These are phyloP conservation scores for Catonia carolina DNA, from an alignment of 2,888 invertebrate genomes.

Conservation along the genomic window DNA sequence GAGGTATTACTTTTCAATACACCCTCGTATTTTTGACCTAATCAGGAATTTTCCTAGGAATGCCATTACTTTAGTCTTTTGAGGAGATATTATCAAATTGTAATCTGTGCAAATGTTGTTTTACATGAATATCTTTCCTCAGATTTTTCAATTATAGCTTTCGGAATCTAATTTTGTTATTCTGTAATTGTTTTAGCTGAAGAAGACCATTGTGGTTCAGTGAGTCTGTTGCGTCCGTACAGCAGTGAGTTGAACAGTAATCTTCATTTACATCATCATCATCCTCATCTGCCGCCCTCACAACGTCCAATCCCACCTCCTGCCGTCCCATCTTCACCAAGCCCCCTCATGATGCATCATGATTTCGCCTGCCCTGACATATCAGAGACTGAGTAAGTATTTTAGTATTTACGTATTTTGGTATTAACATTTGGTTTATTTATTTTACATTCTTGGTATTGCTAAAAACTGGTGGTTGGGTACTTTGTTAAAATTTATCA, in stretches of 20 bases:
- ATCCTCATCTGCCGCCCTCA: not conserved
- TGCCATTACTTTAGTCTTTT: too few species aligned
- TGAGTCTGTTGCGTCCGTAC: not conserved
- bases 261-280: not conserved
- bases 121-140: too few species aligned
- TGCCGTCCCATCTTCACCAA: constrained; percentile 23
- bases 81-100: too few species aligned
- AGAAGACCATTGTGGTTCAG: constrained; percentile 28
- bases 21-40: too few species aligned
- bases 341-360: constrained; percentile 32
- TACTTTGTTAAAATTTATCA: too few species aligned
- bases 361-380: constrained; percentile 32
- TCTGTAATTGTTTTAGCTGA: too few species aligned
- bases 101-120: too few species aligned
- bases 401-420: not conserved
- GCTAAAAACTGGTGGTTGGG: not conserved
- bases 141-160: too few species aligned
- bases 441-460: not conserved
- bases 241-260: constrained; percentile 18
- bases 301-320: not conserved
- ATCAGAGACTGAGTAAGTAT: constrained; percentile 37
- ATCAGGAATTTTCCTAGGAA: too few species aligned
- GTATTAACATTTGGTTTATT: not conserved
- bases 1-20: too few species aligned
- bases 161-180: too few species aligned